Evolutionary conservation across 2,113 vertebrate species (phyloP).

Genomic region (Sturnus vulgaris): DNA sequence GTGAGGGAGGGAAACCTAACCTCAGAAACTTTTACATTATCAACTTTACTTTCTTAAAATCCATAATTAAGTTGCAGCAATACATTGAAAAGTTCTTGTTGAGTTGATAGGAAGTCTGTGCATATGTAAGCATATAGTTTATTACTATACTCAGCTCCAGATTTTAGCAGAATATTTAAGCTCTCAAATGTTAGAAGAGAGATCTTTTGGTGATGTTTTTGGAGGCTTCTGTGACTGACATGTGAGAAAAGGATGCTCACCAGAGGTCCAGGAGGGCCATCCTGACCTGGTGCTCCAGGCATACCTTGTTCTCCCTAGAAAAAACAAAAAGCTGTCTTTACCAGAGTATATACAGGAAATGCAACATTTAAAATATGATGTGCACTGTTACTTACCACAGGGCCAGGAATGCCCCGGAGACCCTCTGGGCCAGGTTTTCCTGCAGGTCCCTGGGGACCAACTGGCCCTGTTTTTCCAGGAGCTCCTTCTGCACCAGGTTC

Average conservation of each 20-base stretch:
- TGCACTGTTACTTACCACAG: conserved; percentile 80
- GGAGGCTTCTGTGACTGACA: not conserved
- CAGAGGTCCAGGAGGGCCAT: conserved; percentile 94
- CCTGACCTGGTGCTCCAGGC: conserved; percentile 91
- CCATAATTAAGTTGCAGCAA: not conserved
- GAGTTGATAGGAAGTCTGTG: not conserved
- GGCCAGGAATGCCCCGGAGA: conserved; percentile 92
- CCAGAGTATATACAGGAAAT: not conserved
- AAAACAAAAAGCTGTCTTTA: not conserved
- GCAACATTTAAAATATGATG: not conserved
- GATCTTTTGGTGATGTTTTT: not conserved
- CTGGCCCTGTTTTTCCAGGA: conserved; percentile 93
- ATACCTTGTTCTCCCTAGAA: conserved; percentile 95
- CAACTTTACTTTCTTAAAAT: not conserved
- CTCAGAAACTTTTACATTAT: not conserved
- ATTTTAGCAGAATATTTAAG: not conserved
- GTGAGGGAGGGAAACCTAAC: not conserved
- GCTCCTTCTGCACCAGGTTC: conserved; percentile 92
- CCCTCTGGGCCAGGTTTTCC: conserved; percentile 96
- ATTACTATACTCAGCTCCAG: not conserved
- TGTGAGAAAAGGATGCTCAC: conserved; percentile 62
- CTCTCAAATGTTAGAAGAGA: not conserved
- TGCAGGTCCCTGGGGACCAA: conserved; percentile 90
- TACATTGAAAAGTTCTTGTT: not conserved
- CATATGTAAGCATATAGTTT: not conserved